These are phyloP conservation scores for Caranx ignobilis DNA, from an alignment of 2,113 vertebrate species.

Conservation along the genomic window DNA sequence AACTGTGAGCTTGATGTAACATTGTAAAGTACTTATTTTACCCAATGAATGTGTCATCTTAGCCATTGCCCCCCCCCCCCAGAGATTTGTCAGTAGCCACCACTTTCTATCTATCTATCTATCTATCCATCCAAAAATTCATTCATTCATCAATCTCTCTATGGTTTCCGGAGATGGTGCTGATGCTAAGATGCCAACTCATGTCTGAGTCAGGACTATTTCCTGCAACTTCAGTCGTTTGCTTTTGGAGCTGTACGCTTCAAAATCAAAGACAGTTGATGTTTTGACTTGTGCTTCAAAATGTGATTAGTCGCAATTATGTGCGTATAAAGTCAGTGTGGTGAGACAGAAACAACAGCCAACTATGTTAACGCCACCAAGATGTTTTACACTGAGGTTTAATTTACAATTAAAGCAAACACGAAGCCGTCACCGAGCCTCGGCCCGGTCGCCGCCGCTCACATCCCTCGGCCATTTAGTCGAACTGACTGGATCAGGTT, in stretches of 20 bases:
- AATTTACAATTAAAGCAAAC: constrained; percentile 17
- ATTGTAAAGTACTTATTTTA: too few relatives aligned
- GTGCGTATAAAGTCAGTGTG: neutral
- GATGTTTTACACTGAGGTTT: neutral
- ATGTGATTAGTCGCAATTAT: constrained; percentile 7
- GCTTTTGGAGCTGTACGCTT: neutral
- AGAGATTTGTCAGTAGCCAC: too few relatives aligned
- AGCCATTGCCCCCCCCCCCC: too few relatives aligned
- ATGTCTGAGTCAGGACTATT: too few relatives aligned
- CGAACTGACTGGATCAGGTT: constrained; percentile 33
- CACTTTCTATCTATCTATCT: too few relatives aligned
- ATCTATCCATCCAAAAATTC: too few relatives aligned
- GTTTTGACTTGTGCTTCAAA: neutral
- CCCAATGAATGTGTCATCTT: too few relatives aligned
- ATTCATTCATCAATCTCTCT: too few relatives aligned
- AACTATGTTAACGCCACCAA: constrained; percentile 1
- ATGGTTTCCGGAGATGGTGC: too few relatives aligned
- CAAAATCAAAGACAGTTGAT: neutral
- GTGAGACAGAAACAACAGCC: neutral
- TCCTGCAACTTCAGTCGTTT: neutral
- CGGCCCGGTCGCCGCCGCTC: constrained; percentile 16
- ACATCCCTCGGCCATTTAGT: constrained; percentile 20
- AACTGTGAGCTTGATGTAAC: too few relatives aligned
- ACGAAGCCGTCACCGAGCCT: constrained; percentile 7
- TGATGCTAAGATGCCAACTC: too few relatives aligned